phyloP scores from a whole-genome alignment of 2,113 vertebrate genomes.

The Pterocles burchelli region DNA sequence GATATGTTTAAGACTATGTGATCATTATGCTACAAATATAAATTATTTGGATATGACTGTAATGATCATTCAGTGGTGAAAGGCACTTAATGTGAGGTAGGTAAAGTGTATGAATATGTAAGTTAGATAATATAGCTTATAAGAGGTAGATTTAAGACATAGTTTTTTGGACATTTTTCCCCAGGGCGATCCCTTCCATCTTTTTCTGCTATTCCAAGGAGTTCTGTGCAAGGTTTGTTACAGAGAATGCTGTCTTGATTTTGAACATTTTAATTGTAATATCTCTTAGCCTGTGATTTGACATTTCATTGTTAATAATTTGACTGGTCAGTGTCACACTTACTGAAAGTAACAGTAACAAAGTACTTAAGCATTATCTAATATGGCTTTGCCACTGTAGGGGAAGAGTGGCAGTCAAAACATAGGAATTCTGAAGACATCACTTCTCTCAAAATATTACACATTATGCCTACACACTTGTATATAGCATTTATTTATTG shows the following conservation, averaged over 20 bases:
- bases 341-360: neutral
- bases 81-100: neutral
- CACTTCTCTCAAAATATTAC: neutral
- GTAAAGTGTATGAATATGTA: neutral
- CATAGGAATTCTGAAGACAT: neutral
- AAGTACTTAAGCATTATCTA: neutral
- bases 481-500: neutral
- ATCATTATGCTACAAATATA: neutral
- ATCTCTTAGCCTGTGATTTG: neutral
- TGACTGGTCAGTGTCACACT: neutral
- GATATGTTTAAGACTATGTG: neutral
- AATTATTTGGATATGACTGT: neutral
- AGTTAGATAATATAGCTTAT: neutral
- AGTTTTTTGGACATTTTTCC: rapidly evolving
- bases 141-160: neutral
- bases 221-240: neutral
- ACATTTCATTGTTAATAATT: neutral
- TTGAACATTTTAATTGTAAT: neutral
- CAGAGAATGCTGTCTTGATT: neutral
- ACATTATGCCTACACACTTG: neutral
- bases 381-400: neutral
- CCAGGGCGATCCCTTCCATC: neutral
- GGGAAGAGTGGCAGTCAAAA: neutral
- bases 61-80: neutral
- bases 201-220: neutral